Evolutionary conservation across 1,140 invertebrate genomes (phyloP).

Genomic region (Leptinotarsa texana): DNA sequence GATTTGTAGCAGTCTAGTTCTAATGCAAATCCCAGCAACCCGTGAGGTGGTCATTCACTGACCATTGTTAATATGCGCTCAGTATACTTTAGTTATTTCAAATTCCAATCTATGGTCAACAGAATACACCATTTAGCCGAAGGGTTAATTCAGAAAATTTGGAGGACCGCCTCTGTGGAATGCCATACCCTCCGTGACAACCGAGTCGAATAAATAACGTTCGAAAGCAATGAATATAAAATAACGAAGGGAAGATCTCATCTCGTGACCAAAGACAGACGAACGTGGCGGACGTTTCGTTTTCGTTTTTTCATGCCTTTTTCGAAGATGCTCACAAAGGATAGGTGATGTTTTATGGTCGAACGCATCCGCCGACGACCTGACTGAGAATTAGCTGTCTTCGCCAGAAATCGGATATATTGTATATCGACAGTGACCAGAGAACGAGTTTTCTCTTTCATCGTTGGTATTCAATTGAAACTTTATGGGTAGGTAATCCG

Average conservation of each 20-base stretch:
- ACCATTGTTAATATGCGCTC: too few relatives aligned
- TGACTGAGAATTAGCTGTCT: constrained; percentile 2
- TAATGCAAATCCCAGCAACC: too few relatives aligned
- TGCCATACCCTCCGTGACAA: neutral
- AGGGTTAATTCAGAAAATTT: too few relatives aligned
- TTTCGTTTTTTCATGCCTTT: constrained; percentile 23
- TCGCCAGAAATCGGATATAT: constrained; percentile 18
- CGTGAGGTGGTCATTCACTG: too few relatives aligned
- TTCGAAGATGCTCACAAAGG: constrained; percentile 16
- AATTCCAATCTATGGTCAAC: too few relatives aligned
- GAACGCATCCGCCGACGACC: neutral
- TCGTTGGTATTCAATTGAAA: neutral
- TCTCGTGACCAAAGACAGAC: constrained; percentile 17
- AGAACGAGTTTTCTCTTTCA: neutral
- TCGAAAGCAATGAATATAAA: constrained; percentile 26
- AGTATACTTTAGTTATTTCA: too few relatives aligned
- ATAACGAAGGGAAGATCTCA: constrained; percentile 26
- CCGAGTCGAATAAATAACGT: constrained; percentile 31
- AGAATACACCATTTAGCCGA: too few relatives aligned
- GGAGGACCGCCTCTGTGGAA: neutral
- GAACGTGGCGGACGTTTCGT: constrained; percentile 18
- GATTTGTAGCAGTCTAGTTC: too few relatives aligned
- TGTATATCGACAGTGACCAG: neutral
- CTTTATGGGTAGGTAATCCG: neutral
- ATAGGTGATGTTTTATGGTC: constrained; percentile 19